A percentile compares a stretch with the other conserved stretches of the same genome.
phyloP scores from a whole-genome alignment of 2,113 vertebrate species.

The Sterna hirundo region DNA sequence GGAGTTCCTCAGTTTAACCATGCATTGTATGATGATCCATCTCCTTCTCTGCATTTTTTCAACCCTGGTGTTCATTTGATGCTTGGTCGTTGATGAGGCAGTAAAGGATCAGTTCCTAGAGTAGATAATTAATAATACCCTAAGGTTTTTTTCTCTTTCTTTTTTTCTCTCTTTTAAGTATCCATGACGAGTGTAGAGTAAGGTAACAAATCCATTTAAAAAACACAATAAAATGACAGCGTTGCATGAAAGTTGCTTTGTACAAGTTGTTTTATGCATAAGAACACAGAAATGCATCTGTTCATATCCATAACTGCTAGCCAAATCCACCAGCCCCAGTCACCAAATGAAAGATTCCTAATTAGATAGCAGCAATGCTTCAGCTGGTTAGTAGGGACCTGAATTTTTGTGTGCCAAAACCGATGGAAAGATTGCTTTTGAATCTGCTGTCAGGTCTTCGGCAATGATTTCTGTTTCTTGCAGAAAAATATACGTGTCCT shows the following conservation, averaged over 20 bases:
- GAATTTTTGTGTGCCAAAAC: rapidly evolving
- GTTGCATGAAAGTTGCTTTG: background rate
- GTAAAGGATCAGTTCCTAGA: background rate
- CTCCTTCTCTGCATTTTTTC: background rate
- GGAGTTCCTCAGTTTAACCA: background rate
- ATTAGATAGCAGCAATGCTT: background rate
- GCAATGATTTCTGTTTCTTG: background rate
- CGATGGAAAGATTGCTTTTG: background rate
- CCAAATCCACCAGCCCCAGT: background rate
- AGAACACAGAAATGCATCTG: background rate
- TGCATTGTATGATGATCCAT: background rate
- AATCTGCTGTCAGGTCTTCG: background rate
- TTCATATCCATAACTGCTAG: background rate
- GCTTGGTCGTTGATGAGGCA: background rate
- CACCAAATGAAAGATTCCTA: background rate
- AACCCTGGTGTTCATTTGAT: background rate
- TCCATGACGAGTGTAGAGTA: background rate
- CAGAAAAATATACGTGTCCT: background rate
- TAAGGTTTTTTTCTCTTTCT: background rate
- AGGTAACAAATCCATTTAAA: background rate
- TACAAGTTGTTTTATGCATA: background rate
- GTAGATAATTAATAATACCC: background rate
- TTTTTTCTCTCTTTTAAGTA: background rate
- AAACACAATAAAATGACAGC: background rate
- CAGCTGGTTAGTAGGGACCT: background rate